Evolutionary conservation across 2,888 invertebrate genomes (phyloP).

Genomic region (Carcina quercana): DNA sequence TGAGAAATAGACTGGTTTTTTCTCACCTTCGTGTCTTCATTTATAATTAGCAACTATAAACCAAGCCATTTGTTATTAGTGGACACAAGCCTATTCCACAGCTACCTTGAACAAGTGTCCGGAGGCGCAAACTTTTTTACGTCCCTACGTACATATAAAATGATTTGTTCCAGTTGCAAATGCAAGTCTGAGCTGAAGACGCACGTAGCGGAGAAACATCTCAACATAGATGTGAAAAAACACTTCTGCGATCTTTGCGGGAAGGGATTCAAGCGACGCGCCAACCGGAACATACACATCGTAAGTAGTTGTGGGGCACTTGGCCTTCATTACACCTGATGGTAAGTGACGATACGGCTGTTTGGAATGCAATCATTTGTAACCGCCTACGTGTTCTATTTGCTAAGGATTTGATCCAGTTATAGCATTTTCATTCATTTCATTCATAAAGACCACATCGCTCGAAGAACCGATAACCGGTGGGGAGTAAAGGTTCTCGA

Average conservation of each 20-base stretch:
- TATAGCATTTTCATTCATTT: neutral
- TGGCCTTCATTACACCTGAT: too few relatives aligned
- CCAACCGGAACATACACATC: conserved; percentile 24
- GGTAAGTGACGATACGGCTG: too few relatives aligned
- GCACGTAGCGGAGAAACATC: conserved; percentile 37
- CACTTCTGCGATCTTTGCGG: conserved; percentile 31
- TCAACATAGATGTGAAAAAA: conserved; percentile 25
- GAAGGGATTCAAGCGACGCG: conserved; percentile 27
- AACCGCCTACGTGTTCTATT: neutral
- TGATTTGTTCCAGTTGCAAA: conserved; percentile 28
- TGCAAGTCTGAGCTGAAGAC: conserved; percentile 22
- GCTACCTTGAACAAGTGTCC: neutral
- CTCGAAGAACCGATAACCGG: neutral
- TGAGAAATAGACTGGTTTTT: neutral
- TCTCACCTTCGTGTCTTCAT: neutral
- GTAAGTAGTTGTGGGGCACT: conserved; percentile 43
- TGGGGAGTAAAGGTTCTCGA: too few relatives aligned
- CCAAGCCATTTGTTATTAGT: neutral
- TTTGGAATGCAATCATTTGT: neutral
- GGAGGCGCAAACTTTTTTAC: neutral
- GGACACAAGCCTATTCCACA: neutral
- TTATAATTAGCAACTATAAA: neutral
- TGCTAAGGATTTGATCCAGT: neutral
- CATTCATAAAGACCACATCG: neutral
- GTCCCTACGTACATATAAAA: neutral